A percentile compares a stretch with the other conserved stretches of the same genome.
These are phyloP conservation scores for Neria commutata DNA, from an alignment of 2,888 invertebrate species.

Conservation along the genomic window DNA sequence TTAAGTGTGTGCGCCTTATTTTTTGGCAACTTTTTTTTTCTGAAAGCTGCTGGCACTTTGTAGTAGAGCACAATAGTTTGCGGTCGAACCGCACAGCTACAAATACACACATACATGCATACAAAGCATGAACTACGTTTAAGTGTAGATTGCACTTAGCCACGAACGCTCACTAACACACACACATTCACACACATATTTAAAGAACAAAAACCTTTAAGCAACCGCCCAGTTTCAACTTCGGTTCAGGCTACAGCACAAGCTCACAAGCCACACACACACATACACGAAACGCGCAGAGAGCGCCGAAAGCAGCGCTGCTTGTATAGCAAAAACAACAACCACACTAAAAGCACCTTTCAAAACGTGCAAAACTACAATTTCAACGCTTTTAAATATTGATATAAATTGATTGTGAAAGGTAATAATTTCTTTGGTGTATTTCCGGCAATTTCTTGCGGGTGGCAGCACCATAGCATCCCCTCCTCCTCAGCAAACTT, in stretches of 20 bases:
- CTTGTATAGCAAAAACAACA: background rate
- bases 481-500: too few species aligned
- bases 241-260: background rate
- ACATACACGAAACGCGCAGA: background rate
- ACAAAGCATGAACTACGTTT: background rate
- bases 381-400: slow-evolving; percentile 39
- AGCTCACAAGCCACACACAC: too few species aligned
- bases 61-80: slow-evolving; percentile 2
- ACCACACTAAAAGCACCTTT: background rate
- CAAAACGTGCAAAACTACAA: slow-evolving; percentile 30
- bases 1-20: background rate
- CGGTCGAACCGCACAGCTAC: background rate
- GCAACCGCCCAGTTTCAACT: background rate
- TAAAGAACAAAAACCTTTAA: background rate
- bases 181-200: background rate
- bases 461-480: too few species aligned
- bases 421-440: slow-evolving; percentile 24
- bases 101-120: slow-evolving; percentile 1
- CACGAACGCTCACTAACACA: background rate
- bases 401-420: slow-evolving; percentile 36
- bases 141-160: background rate
- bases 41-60: slow-evolving; percentile 1
- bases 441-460: too few species aligned
- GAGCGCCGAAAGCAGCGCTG: background rate
- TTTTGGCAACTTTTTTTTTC: background rate